Conservation (phyloP, 1,140 invertebrate genomes). For the Wiebesia pumilae region DNA sequence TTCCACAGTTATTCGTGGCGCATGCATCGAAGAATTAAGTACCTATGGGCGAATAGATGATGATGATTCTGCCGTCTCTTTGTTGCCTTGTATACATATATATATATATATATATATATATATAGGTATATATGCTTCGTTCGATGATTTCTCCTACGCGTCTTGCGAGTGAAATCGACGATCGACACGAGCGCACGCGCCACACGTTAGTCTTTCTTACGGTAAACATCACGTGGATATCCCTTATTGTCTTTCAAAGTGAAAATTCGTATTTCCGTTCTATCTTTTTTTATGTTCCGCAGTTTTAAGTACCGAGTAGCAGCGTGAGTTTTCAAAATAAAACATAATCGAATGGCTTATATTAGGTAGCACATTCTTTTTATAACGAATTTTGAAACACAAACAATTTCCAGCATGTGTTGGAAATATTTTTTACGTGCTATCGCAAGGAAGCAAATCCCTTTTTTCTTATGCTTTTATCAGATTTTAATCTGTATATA, state of each 20-base stretch:
- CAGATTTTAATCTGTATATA: not conserved
- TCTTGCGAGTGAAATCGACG: constrained; percentile 37
- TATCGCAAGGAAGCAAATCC: not conserved
- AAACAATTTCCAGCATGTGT: not conserved
- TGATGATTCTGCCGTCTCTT: constrained; percentile 23
- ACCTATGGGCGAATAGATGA: not conserved
- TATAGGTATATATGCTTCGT: not conserved
- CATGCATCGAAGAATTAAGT: constrained; percentile 7
- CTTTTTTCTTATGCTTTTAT: not conserved
- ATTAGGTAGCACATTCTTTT: too few relatives aligned
- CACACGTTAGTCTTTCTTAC: constrained; percentile 36
- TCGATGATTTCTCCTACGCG: constrained; percentile 8
- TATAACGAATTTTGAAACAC: not conserved
- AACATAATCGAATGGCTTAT: not conserved
- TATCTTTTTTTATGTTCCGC: not conserved
- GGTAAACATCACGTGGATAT: constrained; percentile 26
- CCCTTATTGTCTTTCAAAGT: constrained; percentile 42
- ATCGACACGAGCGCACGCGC: constrained; percentile 25
- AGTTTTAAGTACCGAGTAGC: too few relatives aligned
- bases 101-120: too few relatives aligned
- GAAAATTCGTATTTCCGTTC: constrained; percentile 44
- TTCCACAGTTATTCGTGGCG: constrained; percentile 3
- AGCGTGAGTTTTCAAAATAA: not conserved
- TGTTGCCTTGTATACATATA: constrained; percentile 43
- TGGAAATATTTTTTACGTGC: not conserved